Evolutionary conservation across 2,888 invertebrate genomes (phyloP).

Genomic region (Flexamia atlantica): DNA sequence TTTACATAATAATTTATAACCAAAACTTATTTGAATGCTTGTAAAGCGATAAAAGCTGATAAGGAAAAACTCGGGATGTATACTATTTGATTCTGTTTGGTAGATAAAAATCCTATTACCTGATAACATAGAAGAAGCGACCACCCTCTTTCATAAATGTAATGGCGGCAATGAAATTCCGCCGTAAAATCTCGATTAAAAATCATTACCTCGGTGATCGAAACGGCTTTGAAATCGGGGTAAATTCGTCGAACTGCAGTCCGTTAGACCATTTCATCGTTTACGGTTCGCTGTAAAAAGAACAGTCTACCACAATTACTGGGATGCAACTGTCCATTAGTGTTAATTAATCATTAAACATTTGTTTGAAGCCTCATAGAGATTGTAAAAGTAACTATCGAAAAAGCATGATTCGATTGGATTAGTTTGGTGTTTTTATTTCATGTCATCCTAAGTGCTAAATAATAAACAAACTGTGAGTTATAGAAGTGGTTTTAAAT

Average conservation of each 20-base stretch:
- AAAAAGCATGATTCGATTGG: not conserved
- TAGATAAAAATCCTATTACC: not conserved
- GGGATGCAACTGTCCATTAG: not conserved
- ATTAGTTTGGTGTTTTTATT: not conserved
- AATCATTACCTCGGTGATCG: constrained; percentile 45
- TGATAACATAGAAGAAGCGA: not conserved
- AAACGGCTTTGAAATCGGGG: constrained; percentile 18
- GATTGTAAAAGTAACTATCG: not conserved
- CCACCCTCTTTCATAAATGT: not conserved
- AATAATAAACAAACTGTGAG: too few species aligned
- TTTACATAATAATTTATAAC: too few species aligned
- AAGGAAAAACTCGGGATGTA: too few species aligned
- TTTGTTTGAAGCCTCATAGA: not conserved
- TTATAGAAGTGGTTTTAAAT: too few species aligned
- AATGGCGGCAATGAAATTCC: constrained; percentile 23
- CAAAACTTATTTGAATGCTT: too few species aligned
- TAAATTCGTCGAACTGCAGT: not conserved
- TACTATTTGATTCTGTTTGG: not conserved
- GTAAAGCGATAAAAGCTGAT: too few species aligned
- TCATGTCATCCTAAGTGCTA: too few species aligned
- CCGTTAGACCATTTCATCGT: not conserved
- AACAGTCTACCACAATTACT: not conserved
- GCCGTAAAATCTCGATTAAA: constrained; percentile 40
- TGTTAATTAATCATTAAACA: not conserved
- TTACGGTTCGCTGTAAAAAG: not conserved